Conservation (phyloP, 2,113 vertebrate genomes). For the Pardalotus punctatus region DNA sequence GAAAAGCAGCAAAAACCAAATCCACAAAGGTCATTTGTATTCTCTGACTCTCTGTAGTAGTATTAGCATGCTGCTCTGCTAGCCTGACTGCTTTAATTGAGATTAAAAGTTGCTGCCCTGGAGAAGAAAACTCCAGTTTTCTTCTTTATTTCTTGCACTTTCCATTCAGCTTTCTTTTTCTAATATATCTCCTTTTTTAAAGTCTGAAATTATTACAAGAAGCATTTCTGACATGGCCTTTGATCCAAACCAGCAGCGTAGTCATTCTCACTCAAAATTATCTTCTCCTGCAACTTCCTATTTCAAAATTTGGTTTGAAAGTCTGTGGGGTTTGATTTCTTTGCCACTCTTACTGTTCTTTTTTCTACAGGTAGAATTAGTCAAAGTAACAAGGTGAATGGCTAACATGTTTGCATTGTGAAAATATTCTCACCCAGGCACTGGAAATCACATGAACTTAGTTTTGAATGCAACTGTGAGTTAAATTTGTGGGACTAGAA, state of each 20-base stretch:
- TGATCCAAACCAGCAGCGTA: not conserved
- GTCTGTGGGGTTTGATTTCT: not conserved
- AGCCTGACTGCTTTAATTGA: not conserved
- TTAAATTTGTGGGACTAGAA: not conserved
- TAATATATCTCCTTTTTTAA: not conserved
- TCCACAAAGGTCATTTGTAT: constrained; percentile 15
- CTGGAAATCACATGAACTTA: not conserved
- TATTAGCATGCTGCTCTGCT: not conserved
- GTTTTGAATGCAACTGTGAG: not conserved
- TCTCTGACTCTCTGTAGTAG: not conserved
- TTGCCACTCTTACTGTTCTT: not conserved
- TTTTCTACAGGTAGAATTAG: not conserved
- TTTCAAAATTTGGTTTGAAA: not conserved
- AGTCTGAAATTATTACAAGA: not conserved
- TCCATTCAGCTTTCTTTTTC: not conserved
- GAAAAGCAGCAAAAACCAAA: not conserved
- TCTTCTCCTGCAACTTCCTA: not conserved
- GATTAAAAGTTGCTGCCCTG: constrained; percentile 1
- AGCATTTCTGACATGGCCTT: not conserved
- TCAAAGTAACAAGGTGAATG: not conserved
- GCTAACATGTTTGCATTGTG: not conserved
- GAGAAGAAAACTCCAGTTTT: not conserved
- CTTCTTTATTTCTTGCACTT: not conserved
- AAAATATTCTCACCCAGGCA: not conserved
- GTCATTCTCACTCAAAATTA: not conserved